Percentiles rank a stretch among this genome's conserved stretches.
Evolutionary conservation across 2,888 invertebrate species (phyloP).

Genomic region (Zygothrica quintamaculata): DNA sequence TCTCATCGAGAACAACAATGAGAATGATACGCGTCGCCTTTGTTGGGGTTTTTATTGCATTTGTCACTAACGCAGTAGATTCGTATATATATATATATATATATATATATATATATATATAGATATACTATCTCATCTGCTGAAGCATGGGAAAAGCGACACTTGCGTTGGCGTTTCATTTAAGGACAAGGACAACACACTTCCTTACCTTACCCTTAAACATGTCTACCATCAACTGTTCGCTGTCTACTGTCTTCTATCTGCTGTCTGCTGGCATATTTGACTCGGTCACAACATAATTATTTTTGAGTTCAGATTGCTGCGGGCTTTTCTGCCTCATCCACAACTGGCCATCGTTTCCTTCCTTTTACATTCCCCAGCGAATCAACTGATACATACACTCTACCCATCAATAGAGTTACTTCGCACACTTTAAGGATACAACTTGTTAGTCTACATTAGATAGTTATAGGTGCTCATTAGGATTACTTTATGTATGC

Average conservation of each 20-base stretch:
- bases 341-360: no score
- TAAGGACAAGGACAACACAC: conserved; percentile 24
- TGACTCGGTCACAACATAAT: conserved; percentile 28
- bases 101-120: no score
- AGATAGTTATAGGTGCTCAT: no score
- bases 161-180: conserved; percentile 28
- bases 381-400: conserved; percentile 20
- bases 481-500: no score
- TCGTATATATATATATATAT: no score
- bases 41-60: conserved; percentile 71
- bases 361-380: neutral
- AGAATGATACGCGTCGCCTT: conserved; percentile 52
- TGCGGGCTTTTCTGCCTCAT: neutral
- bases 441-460: no score
- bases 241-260: neutral
- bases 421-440: neutral
- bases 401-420: conserved; percentile 22
- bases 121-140: conserved; percentile 29
- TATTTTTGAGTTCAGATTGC: conserved; percentile 32
- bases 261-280: conserved; percentile 18
- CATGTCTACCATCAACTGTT: neutral
- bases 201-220: conserved; percentile 1
- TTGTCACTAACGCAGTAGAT: conserved; percentile 58
- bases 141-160: conserved; percentile 42
- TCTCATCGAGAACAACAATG: conserved; percentile 40